A percentile compares a stretch with the other conserved stretches of the same genome.
phyloP scores from a whole-genome alignment of 92 coral and sea anemone species.

The Hydrozoanthus gracilis region DNA sequence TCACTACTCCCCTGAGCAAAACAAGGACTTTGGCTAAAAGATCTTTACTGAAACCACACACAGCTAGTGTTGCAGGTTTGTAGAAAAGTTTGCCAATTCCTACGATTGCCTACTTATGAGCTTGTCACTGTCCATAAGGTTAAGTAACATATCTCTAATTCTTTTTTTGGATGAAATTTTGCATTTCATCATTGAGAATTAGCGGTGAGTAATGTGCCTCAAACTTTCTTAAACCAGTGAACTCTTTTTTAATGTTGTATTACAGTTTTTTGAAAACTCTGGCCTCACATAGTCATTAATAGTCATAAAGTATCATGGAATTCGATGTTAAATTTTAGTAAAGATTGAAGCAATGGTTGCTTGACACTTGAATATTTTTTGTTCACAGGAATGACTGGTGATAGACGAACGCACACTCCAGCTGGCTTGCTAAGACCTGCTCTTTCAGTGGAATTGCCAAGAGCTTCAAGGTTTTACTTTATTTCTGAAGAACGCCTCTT shows the following conservation, averaged over 20 bases:
- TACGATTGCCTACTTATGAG: too few species aligned
- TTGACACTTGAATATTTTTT: too few species aligned
- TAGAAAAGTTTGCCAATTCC: neutral
- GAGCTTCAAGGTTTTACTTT: conserved; percentile 21
- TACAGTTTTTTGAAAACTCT: too few species aligned
- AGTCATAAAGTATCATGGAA: too few species aligned
- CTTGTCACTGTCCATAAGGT: too few species aligned
- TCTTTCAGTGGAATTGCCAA: neutral
- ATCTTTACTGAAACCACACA: conserved; percentile 13
- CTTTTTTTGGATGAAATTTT: too few species aligned
- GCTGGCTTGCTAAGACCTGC: conserved; percentile 26
- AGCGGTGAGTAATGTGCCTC: too few species aligned
- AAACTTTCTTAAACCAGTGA: too few species aligned
- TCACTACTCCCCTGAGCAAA: neutral
- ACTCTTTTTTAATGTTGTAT: too few species aligned
- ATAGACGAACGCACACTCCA: conserved; percentile 16
- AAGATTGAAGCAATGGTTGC: neutral
- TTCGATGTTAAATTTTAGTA: neutral
- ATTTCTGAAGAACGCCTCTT: neutral
- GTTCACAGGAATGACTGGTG: conserved; percentile 23
- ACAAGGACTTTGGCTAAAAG: neutral
- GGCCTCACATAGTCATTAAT: too few species aligned
- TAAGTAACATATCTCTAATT: too few species aligned
- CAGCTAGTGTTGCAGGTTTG: conserved; percentile 24
- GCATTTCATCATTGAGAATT: too few species aligned